Evolutionary conservation across 2,113 vertebrate genomes (phyloP).

Genomic region (Rallus limicola): DNA sequence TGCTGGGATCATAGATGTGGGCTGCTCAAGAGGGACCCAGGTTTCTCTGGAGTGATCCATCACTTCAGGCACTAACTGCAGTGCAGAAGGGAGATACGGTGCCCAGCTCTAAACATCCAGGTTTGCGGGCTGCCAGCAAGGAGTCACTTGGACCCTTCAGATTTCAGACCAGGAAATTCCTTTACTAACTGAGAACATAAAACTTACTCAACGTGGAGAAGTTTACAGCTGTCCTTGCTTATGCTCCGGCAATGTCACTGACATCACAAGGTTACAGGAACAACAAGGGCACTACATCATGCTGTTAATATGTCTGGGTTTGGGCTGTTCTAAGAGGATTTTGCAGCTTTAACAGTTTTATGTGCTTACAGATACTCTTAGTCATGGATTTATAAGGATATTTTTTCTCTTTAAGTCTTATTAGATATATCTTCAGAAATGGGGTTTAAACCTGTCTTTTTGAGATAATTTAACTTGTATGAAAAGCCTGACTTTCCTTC

Average conservation of each 20-base stretch:
- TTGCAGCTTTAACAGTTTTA: constrained; percentile 51
- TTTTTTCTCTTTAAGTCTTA: constrained; percentile 34
- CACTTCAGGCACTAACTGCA: not conserved
- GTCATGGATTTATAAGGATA: constrained; percentile 33
- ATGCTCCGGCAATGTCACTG: not conserved
- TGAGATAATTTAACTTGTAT: not conserved
- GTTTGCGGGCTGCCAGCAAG: not conserved
- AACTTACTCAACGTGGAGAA: not conserved
- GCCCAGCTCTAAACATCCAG: not conserved
- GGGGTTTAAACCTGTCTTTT: constrained; percentile 6
- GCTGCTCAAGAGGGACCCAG: fast-evolving
- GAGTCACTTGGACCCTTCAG: not conserved
- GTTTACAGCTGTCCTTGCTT: constrained; percentile 3
- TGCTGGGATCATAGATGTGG: not conserved
- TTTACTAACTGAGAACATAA: not conserved
- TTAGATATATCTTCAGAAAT: constrained; percentile 14
- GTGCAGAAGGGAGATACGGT: not conserved
- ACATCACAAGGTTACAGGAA: constrained; percentile 24
- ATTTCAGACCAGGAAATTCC: not conserved
- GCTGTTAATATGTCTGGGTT: not conserved
- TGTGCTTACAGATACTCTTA: constrained; percentile 35
- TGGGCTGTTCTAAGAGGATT: constrained; percentile 14
- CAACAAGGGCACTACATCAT: not conserved
- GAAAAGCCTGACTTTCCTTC: not conserved
- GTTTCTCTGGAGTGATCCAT: not conserved